A percentile compares a stretch with the other conserved stretches of the same genome.
Conservation (phyloP, 2,113 vertebrate species). For the Crotalus tigris region DNA sequence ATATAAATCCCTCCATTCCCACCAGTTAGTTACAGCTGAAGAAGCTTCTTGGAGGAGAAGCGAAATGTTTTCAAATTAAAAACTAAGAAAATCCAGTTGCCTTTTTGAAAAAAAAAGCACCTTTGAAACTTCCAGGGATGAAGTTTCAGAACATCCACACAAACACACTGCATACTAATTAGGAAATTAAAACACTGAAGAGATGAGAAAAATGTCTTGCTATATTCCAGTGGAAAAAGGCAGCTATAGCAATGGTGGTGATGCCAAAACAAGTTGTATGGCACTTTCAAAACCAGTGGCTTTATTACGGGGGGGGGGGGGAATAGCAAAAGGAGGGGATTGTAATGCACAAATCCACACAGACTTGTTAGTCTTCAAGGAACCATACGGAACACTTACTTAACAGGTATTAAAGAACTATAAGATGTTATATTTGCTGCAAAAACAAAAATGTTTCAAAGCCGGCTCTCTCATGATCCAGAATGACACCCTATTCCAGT, state of each 20-base stretch:
- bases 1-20: no score
- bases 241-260: neutral
- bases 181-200: neutral
- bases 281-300: neutral
- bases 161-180: neutral
- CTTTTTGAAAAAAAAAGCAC: neutral
- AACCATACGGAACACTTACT: neutral
- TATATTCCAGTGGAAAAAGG: neutral
- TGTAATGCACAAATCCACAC: neutral
- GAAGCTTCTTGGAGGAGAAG: no score
- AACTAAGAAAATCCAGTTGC: no score
- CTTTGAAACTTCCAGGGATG: neutral
- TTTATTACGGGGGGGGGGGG: neutral
- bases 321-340: neutral
- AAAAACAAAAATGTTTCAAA: neutral
- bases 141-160: no score
- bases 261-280: neutral
- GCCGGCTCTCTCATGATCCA: neutral
- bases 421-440: neutral
- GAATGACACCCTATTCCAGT: neutral
- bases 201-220: neutral
- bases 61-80: no score
- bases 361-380: neutral
- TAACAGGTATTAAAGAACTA: neutral
- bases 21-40: no score